phyloP scores from a whole-genome alignment of 2,888 invertebrate genomes.

The Andricus quercusramuli region DNA sequence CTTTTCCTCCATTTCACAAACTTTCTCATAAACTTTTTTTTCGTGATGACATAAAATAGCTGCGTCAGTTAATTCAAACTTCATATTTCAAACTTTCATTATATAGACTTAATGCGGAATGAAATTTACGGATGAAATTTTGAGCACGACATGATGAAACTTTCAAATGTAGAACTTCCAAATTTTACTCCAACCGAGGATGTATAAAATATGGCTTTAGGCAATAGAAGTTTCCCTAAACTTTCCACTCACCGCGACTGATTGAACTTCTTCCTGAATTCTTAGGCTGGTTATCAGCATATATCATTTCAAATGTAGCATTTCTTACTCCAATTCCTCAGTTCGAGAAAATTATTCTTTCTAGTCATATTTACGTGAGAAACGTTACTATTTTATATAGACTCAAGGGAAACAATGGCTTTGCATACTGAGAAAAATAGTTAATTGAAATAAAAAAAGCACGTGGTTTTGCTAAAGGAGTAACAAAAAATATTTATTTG shows the following conservation, averaged over 20 bases:
- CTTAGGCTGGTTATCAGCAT: constrained; percentile 22
- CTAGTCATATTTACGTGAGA: not conserved
- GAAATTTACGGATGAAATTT: constrained; percentile 18
- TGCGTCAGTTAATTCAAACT: not conserved
- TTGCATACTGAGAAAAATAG: too few species aligned
- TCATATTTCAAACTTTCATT: constrained; percentile 1
- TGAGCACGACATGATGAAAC: constrained; percentile 29
- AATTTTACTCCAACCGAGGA: constrained; percentile 16
- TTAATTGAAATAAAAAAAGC: too few species aligned
- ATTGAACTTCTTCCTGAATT: constrained; percentile 37
- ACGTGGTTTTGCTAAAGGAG: too few species aligned
- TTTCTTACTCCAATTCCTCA: constrained; percentile 15
- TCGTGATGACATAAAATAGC: not conserved
- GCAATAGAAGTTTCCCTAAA: constrained; percentile 34
- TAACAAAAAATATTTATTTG: too few species aligned
- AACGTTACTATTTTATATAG: too few species aligned
- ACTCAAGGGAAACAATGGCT: too few species aligned
- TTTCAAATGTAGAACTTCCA: constrained; percentile 34
- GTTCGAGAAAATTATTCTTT: not conserved
- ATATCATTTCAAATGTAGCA: constrained; percentile 31
- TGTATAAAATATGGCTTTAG: constrained; percentile 40
- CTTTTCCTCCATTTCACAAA: not conserved
- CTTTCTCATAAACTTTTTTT: not conserved
- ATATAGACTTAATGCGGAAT: constrained; percentile 24
- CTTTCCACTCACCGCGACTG: constrained; percentile 39